Evolutionary conservation across 2,113 vertebrate genomes (phyloP), one percentile per base, ranked within the genome.

Genomic region (Clarias macrocephalus): DNA sequence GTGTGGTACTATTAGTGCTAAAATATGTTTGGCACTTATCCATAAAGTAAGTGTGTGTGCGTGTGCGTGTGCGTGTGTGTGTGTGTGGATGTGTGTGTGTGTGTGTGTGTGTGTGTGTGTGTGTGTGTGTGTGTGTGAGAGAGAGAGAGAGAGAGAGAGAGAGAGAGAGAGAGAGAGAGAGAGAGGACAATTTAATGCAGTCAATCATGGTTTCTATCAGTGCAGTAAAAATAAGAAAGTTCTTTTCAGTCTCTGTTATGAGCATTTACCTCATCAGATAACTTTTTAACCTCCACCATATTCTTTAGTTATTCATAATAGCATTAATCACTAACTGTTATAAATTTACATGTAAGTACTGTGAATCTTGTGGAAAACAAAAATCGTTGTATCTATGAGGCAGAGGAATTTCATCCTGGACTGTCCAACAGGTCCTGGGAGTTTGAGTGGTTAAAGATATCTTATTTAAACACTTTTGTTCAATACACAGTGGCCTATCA

Each of bases 1-100:
- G 86, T 72, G 54, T 62, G 79, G 76, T 59, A 25, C 70, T 83
- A 90, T 92, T 91, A 89, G 77, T 83, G 86, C 42, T 12, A 81
- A 88, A 72, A 77, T 89, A 84, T 75, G 89, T 88, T 89, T 84
- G 90, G 90, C 89, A 85, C 56, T 77, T 85, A 85, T 87, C 84
- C 42, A 33, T 65, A 68, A 90, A 73, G 25, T 79, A 1, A 0
- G 48, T 88, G 60, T 70, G 25, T 28, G 79, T 75, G 18, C 59
- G 52, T 68, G 21, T 66, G 42, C 57, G 18, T 59, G 52, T 65
- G n/a, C 65, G 56, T 63, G 65, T 75, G 56, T 81, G 37, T 25
- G 76, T 60, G 16, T 57, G 52, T 57, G n/a, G 56, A 37, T 73
- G 65, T 87, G 75, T 60, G 15, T 65, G 37, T 62, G 23, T 72